A percentile compares a stretch with the other conserved stretches of the same genome.
phyloP scores from a whole-genome alignment of 2,113 vertebrate species.

The Boleophthalmus pectinirostris region DNA sequence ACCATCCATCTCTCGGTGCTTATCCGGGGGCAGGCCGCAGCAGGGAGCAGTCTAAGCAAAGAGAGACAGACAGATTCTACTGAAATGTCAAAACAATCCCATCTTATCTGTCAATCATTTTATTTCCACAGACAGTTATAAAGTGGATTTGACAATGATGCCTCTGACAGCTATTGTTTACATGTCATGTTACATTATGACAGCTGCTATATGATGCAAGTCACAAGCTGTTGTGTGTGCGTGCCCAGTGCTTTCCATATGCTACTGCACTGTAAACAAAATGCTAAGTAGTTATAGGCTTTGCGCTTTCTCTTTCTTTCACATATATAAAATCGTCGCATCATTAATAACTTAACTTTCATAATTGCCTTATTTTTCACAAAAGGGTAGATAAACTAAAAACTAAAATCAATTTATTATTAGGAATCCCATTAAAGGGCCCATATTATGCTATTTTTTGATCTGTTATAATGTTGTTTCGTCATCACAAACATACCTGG shows the following conservation, averaged over 20 bases:
- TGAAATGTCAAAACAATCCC: not conserved
- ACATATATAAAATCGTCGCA: not conserved
- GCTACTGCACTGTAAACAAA: constrained; percentile 38
- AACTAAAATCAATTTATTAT: too few relatives aligned
- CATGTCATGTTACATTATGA: constrained; percentile 40
- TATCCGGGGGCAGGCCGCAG: not conserved
- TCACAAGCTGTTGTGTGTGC: constrained; percentile 29
- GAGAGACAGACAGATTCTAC: not conserved
- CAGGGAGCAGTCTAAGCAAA: not conserved
- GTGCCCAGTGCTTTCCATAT: constrained; percentile 8
- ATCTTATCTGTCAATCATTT: not conserved
- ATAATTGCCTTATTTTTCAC: too few relatives aligned
- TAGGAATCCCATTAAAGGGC: too few relatives aligned
- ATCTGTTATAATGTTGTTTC: too few relatives aligned
- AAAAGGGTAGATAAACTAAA: too few relatives aligned
- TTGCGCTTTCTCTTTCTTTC: not conserved
- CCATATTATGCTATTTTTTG: too few relatives aligned
- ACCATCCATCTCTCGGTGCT: not conserved
- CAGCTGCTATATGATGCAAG: constrained; percentile 49
- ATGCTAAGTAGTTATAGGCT: constrained; percentile 24
- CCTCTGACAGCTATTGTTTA: constrained; percentile 16
- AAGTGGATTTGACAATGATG: constrained; percentile 31
- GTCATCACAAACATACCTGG: too few relatives aligned
- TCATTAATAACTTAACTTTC: too few relatives aligned
- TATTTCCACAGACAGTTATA: not conserved